Evolutionary conservation across 2,113 vertebrate species (phyloP).

Genomic region (Malurus elegans): DNA sequence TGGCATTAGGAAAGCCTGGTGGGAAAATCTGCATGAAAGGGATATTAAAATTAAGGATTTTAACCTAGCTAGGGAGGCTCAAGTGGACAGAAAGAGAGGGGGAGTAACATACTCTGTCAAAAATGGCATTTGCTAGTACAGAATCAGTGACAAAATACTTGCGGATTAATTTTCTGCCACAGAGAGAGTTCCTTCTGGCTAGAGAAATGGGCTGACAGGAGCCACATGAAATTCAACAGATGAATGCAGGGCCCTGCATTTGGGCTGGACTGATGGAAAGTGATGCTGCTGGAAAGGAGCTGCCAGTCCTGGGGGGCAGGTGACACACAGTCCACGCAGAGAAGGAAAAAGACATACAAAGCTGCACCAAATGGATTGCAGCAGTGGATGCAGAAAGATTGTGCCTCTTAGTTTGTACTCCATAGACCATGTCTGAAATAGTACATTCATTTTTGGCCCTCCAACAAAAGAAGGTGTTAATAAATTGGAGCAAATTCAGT

Average conservation of each 20-base stretch:
- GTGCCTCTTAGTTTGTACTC: not conserved
- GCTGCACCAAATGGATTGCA: not conserved
- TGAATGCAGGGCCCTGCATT: not conserved
- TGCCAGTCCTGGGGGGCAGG: not conserved
- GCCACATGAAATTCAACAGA: not conserved
- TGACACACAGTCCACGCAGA: fast-evolving
- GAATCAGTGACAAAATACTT: not conserved
- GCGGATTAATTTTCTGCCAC: not conserved
- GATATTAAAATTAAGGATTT: slow-evolving; percentile 35
- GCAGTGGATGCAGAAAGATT: not conserved
- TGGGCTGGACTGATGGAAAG: not conserved
- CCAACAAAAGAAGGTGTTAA: not conserved
- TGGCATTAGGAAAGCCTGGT: slow-evolving; percentile 4
- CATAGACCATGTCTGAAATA: not conserved
- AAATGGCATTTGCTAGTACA: not conserved
- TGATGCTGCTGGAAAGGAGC: not conserved
- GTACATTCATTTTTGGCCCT: not conserved
- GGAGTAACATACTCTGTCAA: not conserved
- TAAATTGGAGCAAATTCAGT: not conserved
- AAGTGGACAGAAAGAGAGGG: not conserved
- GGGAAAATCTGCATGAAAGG: slow-evolving; percentile 17
- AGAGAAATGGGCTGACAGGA: not conserved
- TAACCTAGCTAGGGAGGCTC: not conserved
- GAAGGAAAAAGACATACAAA: not conserved
- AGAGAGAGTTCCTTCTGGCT: not conserved